Percentiles rank a stretch among this genome's conserved stretches.
Conservation (phyloP, 2,797 vertebrate species). For the Melopsittacus undulatus region DNA sequence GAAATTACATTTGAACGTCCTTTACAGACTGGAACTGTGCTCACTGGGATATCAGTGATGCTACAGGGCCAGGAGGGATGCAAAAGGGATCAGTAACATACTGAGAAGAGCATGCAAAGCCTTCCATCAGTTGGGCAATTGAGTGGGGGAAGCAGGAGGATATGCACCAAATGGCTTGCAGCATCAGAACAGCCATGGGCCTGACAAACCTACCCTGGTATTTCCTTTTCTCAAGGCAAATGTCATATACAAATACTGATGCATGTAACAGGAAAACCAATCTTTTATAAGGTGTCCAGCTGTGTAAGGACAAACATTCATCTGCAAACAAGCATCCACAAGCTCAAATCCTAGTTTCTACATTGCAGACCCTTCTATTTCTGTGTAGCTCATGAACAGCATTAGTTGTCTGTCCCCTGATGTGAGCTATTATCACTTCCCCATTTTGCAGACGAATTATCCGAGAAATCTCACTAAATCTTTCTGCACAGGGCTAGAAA, state of each 20-base stretch:
- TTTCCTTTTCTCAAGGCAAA: background rate
- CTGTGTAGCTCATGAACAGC: background rate
- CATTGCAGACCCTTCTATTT: background rate
- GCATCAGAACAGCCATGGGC: background rate
- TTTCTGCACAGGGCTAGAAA: slow-evolving; percentile 11
- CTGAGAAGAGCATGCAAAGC: background rate
- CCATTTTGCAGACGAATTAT: slow-evolving; percentile 16
- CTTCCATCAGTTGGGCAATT: rapidly evolving
- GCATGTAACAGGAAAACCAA: background rate
- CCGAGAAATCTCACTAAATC: background rate
- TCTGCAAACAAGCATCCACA: background rate
- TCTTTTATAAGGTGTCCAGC: background rate
- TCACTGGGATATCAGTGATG: background rate
- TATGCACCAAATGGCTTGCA: background rate
- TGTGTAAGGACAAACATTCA: background rate
- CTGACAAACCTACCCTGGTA: background rate
- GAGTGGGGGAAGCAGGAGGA: background rate
- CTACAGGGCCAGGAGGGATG: background rate
- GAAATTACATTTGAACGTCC: slow-evolving; percentile 29
- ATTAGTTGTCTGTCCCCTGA: background rate
- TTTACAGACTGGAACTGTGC: background rate
- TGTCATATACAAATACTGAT: background rate
- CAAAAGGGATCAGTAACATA: background rate
- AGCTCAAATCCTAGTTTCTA: background rate
- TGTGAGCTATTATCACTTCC: background rate